phyloP scores from a whole-genome alignment of 2,888 invertebrate genomes.

The Drosophila kanekoi region DNA sequence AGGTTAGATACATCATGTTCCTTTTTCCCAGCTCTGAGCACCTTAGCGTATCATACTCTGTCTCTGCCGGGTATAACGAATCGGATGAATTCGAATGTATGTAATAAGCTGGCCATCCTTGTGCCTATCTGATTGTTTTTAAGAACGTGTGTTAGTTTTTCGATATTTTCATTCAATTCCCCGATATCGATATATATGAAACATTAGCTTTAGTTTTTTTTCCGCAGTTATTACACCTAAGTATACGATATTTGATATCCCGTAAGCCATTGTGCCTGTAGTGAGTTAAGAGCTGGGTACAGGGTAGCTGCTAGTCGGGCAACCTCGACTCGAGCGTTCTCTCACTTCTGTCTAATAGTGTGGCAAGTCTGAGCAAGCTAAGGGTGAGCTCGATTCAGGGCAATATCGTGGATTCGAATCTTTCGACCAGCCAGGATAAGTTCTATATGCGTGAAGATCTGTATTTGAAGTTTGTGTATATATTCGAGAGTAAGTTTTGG shows the following conservation, averaged over 20 bases:
- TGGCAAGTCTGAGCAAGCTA: conserved; percentile 51
- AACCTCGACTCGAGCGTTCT: background rate
- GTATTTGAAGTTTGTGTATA: conserved; percentile 45
- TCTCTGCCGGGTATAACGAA: background rate
- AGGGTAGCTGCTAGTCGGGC: background rate
- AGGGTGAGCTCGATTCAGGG: conserved; percentile 41
- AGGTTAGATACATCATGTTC: conserved; percentile 35
- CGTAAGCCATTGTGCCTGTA: too few relatives aligned
- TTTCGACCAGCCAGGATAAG: background rate
- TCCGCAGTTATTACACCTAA: too few relatives aligned
- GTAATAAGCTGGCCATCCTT: too few relatives aligned
- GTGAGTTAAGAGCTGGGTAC: background rate
- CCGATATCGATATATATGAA: too few relatives aligned
- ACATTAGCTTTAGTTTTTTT: too few relatives aligned
- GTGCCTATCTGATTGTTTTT: too few relatives aligned
- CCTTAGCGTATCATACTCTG: background rate
- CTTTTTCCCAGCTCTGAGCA: too few relatives aligned
- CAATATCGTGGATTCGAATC: conserved; percentile 4
- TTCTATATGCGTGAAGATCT: conserved; percentile 49
- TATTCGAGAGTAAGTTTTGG: conserved; percentile 55
- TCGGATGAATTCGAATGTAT: too few relatives aligned
- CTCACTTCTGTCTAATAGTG: conserved; percentile 19
- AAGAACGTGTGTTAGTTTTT: too few relatives aligned
- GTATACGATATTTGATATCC: too few relatives aligned
- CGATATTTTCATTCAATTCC: too few relatives aligned